Evolutionary conservation across 1,140 invertebrate genomes (phyloP).

Genomic region (Eriocheir sinensis): DNA sequence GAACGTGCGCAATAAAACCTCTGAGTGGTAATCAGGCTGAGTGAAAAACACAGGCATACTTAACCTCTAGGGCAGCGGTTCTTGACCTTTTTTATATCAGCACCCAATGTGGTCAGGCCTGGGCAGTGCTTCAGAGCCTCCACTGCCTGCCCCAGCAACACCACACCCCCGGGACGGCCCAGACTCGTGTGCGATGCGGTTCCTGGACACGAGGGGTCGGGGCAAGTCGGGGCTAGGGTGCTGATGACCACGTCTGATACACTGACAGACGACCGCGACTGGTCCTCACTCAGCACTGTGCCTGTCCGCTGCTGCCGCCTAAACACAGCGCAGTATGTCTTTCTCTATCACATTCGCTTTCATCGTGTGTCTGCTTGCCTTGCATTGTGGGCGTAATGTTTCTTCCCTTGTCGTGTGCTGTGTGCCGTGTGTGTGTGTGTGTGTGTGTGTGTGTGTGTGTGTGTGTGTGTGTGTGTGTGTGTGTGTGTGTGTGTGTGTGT

Average conservation of each 20-base stretch:
- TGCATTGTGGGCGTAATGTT: not conserved
- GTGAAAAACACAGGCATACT: no score
- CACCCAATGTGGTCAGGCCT: no score
- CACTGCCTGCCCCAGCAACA: not conserved
- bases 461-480: not conserved
- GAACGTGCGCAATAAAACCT: not conserved
- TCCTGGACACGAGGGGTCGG: no score
- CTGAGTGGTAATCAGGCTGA: not conserved
- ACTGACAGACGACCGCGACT: not conserved
- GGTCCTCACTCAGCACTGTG: not conserved
- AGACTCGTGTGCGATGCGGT: no score
- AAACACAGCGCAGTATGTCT: not conserved
- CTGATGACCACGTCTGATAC: not conserved
- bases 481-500: not conserved
- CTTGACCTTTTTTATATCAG: no score
- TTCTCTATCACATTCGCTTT: not conserved
- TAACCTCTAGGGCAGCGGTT: no score
- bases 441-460: slow-evolving; percentile 1
- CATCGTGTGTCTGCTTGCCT: not conserved
- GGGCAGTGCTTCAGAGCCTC: not conserved
- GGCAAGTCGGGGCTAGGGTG: not conserved
- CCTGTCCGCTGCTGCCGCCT: not conserved
- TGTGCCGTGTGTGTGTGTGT: not conserved
- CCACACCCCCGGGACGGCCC: not conserved
- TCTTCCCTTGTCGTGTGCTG: no score